These are phyloP conservation scores for Enoplosus armatus DNA, from an alignment of 2,797 vertebrate species.

Conservation along the genomic window DNA sequence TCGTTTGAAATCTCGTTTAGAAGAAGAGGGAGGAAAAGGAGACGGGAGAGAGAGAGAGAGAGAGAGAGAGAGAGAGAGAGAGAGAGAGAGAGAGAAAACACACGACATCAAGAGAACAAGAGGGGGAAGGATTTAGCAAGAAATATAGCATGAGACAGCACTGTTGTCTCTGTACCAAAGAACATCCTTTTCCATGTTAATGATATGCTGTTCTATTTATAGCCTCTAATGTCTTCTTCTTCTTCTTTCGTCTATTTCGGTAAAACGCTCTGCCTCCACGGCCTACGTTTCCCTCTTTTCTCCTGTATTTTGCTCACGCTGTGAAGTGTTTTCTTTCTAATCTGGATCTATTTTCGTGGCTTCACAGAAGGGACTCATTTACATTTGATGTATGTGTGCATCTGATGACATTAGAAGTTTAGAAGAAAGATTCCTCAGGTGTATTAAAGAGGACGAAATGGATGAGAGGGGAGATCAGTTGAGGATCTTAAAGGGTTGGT, in stretches of 20 bases:
- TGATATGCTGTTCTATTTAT: slow-evolving; percentile 57
- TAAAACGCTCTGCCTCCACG: slow-evolving; percentile 22
- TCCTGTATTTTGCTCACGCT: slow-evolving; percentile 39
- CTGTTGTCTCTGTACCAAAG: slow-evolving; percentile 13
- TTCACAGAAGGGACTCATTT: no score
- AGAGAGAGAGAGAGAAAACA: slow-evolving; percentile 11
- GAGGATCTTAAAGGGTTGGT: neutral
- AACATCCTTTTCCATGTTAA: slow-evolving; percentile 50
- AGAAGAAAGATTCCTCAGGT: neutral
- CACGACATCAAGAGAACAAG: slow-evolving; percentile 14
- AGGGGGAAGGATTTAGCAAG: slow-evolving; percentile 8
- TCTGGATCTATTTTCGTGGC: slow-evolving; percentile 50
- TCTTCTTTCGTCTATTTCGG: slow-evolving; percentile 64
- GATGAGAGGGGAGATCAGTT: neutral
- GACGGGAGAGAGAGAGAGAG: neutral
- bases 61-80: neutral
- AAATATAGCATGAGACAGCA: slow-evolving; percentile 43
- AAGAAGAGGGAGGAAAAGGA: neutral
- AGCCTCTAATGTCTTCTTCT: slow-evolving; percentile 27
- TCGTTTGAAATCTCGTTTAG: slow-evolving; percentile 37
- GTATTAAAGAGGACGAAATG: neutral
- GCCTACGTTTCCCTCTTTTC: slow-evolving; percentile 33
- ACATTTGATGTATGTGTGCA: no score
- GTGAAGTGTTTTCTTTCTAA: slow-evolving; percentile 39
- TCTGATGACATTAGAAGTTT: no score